Base-by-base conservation (phyloP, 2,113 vertebrate genomes). In the Turnix velox region DNA sequence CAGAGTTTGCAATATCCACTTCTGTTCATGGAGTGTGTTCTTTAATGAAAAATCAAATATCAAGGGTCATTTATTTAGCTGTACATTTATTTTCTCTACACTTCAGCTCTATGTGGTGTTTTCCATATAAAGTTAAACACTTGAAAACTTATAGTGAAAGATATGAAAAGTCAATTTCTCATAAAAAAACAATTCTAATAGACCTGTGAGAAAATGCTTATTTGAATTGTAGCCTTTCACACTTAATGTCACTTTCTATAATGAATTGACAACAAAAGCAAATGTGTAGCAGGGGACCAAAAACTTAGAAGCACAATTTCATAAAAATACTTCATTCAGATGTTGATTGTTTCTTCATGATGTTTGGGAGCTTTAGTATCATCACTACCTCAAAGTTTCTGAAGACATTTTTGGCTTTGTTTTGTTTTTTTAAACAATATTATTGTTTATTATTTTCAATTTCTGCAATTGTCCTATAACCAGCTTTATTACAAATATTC, bases 401-500 rank as follows among this genome's bases (percentile, higher is more conserved):
- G 35, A 87, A 75, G 45, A 35, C 1, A 4, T 3, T 87, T 81
- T 82, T 18, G 11, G 3, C 24, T 66, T 89, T 0, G 7, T 72
- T 84, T 89, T 88, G 33, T 3, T 88, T 88, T 88, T 80, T 55
- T 39, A 82, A 84, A 51, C 14, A 84, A 16, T 76, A 11, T 10
- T 62, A 11, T 33, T 75, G 28, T 0, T 4, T n/a, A n/a, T n/a
- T n/a, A n/a, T n/a, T 6, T 1, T 5, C 31, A 57, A 33, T 4
- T 10, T 58, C 49, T 73, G 14, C 79, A 62, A 51, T 82, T 85
- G 18, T 10, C 18, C 30, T 76, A 46, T 74, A 51, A 96, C 72
- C 16, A 63, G 11, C n/a, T 82, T 85, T 83, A 85, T 81, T 89
- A 37, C 45, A 79, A 89, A n/a, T 76, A 37, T 79, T 92, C n/a